Conservation (phyloP, 2,888 invertebrate genomes). For the Drosophila yooni region DNA sequence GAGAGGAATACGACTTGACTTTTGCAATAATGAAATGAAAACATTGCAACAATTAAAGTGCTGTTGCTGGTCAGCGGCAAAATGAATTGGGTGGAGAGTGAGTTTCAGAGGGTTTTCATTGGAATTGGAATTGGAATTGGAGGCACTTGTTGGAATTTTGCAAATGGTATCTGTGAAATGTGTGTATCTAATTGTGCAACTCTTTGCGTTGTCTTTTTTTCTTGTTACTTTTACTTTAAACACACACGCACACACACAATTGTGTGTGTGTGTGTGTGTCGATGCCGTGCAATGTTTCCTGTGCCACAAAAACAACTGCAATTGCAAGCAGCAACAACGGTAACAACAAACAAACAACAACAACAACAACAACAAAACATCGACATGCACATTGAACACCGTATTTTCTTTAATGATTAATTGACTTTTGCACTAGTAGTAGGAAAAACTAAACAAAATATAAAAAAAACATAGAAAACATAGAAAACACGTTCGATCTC, state of each 20-base stretch:
- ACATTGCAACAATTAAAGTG: conserved; percentile 39
- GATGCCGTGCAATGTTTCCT: conserved; percentile 48
- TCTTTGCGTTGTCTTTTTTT: conserved; percentile 52
- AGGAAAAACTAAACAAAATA: conserved; percentile 1
- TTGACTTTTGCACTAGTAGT: conserved; percentile 71
- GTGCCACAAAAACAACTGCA: conserved; percentile 48
- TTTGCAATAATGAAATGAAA: conserved; percentile 23
- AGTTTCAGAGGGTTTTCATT: conserved; percentile 2
- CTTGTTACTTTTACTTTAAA: conserved; percentile 69
- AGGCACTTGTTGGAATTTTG: conserved; percentile 64
- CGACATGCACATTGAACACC: conserved; percentile 70
- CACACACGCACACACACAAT: conserved; percentile 39
- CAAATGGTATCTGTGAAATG: conserved; percentile 65
- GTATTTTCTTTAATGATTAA: conserved; percentile 77
- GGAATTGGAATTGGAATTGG: conserved; percentile 44
- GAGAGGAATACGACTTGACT: neutral
- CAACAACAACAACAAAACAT: conserved; percentile 40
- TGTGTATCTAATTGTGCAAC: conserved; percentile 70
- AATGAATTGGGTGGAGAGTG: neutral
- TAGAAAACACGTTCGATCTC: conserved; percentile 69
- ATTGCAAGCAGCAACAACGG: conserved; percentile 22
- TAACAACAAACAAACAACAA: conserved; percentile 15
- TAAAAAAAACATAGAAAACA: conserved; percentile 4
- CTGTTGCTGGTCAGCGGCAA: conserved; percentile 14
- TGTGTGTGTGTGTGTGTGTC: conserved; percentile 7